Percentiles rank a stretch among this genome's conserved stretches.
Conservation (phyloP, 2,888 invertebrate genomes). For the Pachymerium ferrugineum region DNA sequence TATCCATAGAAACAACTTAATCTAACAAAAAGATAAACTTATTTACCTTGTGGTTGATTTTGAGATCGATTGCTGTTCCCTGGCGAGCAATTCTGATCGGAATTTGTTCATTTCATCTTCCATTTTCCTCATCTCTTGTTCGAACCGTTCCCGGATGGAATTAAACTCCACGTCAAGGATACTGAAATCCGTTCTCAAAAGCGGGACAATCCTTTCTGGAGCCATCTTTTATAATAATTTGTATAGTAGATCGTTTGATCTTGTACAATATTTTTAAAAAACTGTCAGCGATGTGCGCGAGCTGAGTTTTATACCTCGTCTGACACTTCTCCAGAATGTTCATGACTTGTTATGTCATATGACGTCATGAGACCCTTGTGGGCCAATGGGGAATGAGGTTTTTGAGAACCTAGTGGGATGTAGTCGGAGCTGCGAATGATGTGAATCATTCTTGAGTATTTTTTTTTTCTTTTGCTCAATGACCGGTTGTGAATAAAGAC, state of each 20-base stretch:
- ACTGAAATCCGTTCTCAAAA: conserved; percentile 88
- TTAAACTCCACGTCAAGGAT: conserved; percentile 95
- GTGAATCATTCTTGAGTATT: not conserved
- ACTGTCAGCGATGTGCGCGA: not conserved
- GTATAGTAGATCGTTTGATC: not conserved
- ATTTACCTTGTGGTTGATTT: conserved; percentile 52
- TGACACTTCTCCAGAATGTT: not conserved
- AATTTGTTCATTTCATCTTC: conserved; percentile 97
- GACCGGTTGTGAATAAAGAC: no score
- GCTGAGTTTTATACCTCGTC: not conserved
- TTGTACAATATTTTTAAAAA: not conserved
- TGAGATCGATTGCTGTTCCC: conserved; percentile 81
- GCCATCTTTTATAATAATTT: conserved; percentile 38
- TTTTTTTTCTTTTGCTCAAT: not conserved
- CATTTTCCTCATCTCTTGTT: conserved; percentile 96
- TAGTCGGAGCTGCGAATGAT: not conserved
- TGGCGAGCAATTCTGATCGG: conserved; percentile 84
- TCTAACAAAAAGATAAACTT: no score
- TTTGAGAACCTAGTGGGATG: not conserved
- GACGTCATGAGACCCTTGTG: not conserved
- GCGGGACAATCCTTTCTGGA: conserved; percentile 55
- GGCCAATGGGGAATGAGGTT: not conserved
- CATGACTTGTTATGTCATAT: not conserved
- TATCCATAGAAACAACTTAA: no score
- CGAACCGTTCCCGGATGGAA: conserved; percentile 90